Percentiles rank a stretch among this genome's conserved stretches.
Conservation (phyloP, 2,888 invertebrate genomes). For the Ectemnius cavifrons region DNA sequence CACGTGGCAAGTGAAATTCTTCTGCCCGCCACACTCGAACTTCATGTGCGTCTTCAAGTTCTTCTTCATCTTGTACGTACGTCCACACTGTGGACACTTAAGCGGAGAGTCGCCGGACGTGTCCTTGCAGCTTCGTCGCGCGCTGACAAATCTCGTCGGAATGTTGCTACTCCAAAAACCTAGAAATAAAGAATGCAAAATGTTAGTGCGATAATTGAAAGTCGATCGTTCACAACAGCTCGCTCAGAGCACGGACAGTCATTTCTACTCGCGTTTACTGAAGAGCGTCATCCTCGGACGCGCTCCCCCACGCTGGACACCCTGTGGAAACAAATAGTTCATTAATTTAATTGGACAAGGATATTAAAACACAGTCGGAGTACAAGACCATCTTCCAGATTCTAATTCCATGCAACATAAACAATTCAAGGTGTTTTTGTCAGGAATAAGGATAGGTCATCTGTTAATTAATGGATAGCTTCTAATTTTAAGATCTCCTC, state of each 20-base stretch:
- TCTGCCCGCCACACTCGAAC: conserved; percentile 85
- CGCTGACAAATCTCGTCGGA: neutral
- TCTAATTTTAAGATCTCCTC: too few species aligned
- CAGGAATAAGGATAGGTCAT: too few species aligned
- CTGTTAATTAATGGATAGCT: too few species aligned
- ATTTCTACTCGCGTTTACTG: too few species aligned
- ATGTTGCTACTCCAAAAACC: conserved; percentile 24
- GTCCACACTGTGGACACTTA: conserved; percentile 68
- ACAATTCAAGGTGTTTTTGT: too few species aligned
- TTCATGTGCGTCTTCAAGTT: conserved; percentile 81
- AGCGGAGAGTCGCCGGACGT: neutral
- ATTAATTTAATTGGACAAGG: neutral
- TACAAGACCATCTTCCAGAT: too few species aligned
- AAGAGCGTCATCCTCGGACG: neutral
- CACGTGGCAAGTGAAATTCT: conserved; percentile 84
- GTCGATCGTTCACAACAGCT: too few species aligned
- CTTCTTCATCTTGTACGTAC: conserved; percentile 69
- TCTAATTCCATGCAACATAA: too few species aligned
- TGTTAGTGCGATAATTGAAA: conserved; percentile 34
- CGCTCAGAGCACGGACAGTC: too few species aligned
- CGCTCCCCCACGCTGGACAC: neutral
- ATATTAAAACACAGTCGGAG: neutral
- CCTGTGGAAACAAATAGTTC: neutral
- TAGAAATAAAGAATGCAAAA: conserved; percentile 42
- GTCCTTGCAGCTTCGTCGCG: neutral